Evolutionary conservation across 2,888 invertebrate genomes (phyloP), one percentile per base, ranked within the genome.

Genomic region (Caenorhabditis panamensis): DNA sequence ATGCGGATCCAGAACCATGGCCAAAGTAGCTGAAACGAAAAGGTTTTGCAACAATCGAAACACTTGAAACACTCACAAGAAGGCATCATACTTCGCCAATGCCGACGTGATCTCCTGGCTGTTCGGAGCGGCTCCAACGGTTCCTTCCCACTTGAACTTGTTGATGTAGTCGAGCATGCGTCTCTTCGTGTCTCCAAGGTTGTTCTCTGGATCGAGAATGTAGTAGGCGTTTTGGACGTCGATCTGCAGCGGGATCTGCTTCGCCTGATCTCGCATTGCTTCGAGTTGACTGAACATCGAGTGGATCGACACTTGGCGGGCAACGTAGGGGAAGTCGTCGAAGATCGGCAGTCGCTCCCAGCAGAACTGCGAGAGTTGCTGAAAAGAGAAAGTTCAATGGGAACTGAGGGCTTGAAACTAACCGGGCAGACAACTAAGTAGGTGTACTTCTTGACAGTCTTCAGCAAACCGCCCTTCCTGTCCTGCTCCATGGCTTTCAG

Each of bases 201-300:
- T 87, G 41, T 87, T 87, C 49, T 87, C 85, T 20, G 89, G 89
- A 73, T 89, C 88, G n/a, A 89, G 75, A 8, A 89, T 79, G 62
- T 87, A 89, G 64, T 82, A 89, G 0, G 87, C 83, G 37, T 87
- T 88, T 13, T 82, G 77, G 1, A 85, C 83, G 26, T 87, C 82
- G 13, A 89, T 83, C 41, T 71, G 68, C 11, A 82, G 85, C 0
- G 88, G 89, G 4, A 87, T 61, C 85, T 69, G 61, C 56, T 64
- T 68, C 24, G 72, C 59, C 16, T 59, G 62, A n/a, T 44, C 64
- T 36, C 49, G 49, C 62, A 76, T 18, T 6, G 64, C 72, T 28
- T 72, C 68, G 18, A 82, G 37, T n/a, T 75, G 81, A 36, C 72
- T 69, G 68, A 79, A 86, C 11, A 77, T 69, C 24, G 75, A 79